Evolutionary conservation across 2,888 invertebrate genomes (phyloP).

Genomic region (Drosophila mayaguana): DNA sequence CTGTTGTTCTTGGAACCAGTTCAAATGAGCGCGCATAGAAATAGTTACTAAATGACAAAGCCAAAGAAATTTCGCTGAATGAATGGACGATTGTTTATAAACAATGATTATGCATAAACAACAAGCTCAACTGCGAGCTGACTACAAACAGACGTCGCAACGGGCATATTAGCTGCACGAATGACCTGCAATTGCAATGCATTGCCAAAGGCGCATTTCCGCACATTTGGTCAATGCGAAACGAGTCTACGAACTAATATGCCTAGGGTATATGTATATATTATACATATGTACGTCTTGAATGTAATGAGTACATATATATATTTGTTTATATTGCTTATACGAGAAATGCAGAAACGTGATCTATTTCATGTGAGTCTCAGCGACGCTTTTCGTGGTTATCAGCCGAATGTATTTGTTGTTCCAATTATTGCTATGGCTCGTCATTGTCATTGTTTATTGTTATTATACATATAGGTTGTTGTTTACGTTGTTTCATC

Average conservation of each 20-base stretch:
- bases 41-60: conserved; percentile 47
- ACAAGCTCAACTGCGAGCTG: conserved; percentile 11
- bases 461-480: conserved; percentile 30
- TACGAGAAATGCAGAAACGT: conserved; percentile 74
- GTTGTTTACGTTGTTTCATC: conserved; percentile 37
- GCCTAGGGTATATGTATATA: neutral
- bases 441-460: conserved; percentile 45
- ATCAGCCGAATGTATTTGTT: conserved; percentile 59
- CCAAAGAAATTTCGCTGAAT: conserved; percentile 48
- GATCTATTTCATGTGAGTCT: conserved; percentile 66
- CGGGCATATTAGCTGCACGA: neutral
- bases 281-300: neutral
- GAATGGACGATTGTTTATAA: conserved; percentile 44
- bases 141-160: conserved; percentile 1
- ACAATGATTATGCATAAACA: conserved; percentile 42
- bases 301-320: neutral
- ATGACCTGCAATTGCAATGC: conserved; percentile 23
- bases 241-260: neutral
- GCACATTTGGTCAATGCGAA: neutral
- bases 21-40: conserved; percentile 24
- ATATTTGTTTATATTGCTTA: neutral
- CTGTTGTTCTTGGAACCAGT: conserved; percentile 18
- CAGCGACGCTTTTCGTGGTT: conserved; percentile 58
- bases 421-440: conserved; percentile 35
- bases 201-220: neutral